Evolutionary conservation across 2,797 vertebrate genomes (phyloP), one percentile per base, ranked within the genome.

Genomic region (Synaphobranchus kaupii): DNA sequence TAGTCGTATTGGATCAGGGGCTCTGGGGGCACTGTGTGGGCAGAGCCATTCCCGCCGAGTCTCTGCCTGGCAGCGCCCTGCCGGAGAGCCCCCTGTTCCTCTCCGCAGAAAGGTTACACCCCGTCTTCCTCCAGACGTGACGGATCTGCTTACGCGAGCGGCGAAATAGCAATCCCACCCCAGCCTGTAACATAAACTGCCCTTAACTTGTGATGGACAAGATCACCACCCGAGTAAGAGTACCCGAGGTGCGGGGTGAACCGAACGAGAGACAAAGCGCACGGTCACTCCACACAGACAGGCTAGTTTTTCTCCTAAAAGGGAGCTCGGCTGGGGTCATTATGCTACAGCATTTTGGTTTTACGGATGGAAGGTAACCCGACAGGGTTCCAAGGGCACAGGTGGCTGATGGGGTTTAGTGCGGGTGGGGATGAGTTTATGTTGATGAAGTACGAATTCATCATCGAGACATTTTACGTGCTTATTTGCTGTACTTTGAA

Each of bases 211-310:
- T 84, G 83, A 84, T 71, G 25, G 39, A 34, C 52, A 50, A n/a
- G 71, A 80, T 84, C 68, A 84, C 39, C 83, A 31, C 66, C 52
- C 56, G 66, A 34, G 82, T 84, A 84, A 84, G 60, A 73, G 63
- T 34, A 84, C 66, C 63, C 28, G 48, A 44, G 66, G 17, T n/a
- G 28, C 20, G 31, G 50, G 76, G n/a, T 58, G 83, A 31, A 34
- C 78, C 50, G 4, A 22, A 82, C 20, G 2, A 25, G 86, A 73
- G 50, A 31, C 73, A 8, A 22, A 39, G 4, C 1, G 39, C 39
- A 0, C 2, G 73, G 1, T 22, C 73, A 2, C 71, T 39, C 34
- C 71, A 17, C 3, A 73, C 68, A 31, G 68, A 4, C 25, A 6
- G 66, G 25, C 4, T 28, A 4, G n/a, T 7, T 73, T 17, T 39